Evolutionary conservation across 2,797 vertebrate genomes (phyloP), one percentile per base, ranked within the genome.

Genomic region (Sebastes miniatus): DNA sequence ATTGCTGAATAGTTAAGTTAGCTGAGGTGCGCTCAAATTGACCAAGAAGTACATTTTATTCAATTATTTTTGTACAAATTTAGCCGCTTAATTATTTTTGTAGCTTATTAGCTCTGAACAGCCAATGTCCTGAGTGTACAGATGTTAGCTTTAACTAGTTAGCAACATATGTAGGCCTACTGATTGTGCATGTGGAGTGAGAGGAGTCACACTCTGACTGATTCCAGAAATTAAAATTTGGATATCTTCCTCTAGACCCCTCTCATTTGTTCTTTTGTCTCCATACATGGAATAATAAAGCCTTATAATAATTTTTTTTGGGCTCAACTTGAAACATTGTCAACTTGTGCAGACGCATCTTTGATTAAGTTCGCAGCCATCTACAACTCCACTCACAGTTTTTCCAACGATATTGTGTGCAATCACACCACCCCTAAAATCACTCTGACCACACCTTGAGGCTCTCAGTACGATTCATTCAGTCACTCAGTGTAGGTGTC

Each of bases 401-500:
- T 76, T 50, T 52, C 13, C n/a, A 20, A 1, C 8, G 18, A 69
- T 3, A 54, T 29, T 29, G 11, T 67, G 4, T 67, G 13, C 20
- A 58, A 12, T 61, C 56, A 11, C 47, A 61, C 10, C 31, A 63
- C 36, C 11, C 54, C 11, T 27, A 31, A 27, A 43, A 68, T 6
- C 25, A 29, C n/a, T 11, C 5, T 39, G 36, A 76, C 27, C 71
- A 62, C 24, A 76, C 25, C 71, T 58, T 34, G 8, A 67, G 54
- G 32, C 16, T 31, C 5, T 77, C 68, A 8, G 58, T 54, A 36
- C 72, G 34, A 5, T 39, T 75, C 34, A 59, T 79, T 25, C 57
- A 13, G 22, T 81, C 54, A n/a, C 36, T 11, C 31, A 39, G 27
- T 71, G 66, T 62, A 39, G 67, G 50, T 82, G 73, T 80, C 58